Conservation (phyloP, 2,888 invertebrate species). For the Volucella inflata region DNA sequence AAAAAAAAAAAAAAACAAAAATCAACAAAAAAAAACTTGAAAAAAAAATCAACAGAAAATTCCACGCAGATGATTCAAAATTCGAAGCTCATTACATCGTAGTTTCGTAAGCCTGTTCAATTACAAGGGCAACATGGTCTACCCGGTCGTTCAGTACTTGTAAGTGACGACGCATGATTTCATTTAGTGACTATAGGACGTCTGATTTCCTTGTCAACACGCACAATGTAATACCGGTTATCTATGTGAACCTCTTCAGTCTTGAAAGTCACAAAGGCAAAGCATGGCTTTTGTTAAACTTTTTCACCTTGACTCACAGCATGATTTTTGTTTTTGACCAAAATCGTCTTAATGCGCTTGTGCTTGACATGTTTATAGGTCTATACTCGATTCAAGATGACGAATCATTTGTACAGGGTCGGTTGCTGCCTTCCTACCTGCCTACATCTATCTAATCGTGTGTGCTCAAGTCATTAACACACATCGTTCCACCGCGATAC, state of each 20-base stretch:
- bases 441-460: conserved; percentile 46
- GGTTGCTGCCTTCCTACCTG: neutral
- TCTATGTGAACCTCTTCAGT: neutral
- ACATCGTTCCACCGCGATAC: neutral
- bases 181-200: conserved; percentile 1
- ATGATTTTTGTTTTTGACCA: neutral
- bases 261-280: conserved; percentile 25
- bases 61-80: neutral
- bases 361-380: conserved; percentile 14
- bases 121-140: conserved; percentile 39
- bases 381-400: conserved; percentile 63
- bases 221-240: conserved; percentile 38
- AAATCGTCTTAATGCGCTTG: conserved; percentile 38
- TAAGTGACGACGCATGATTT: conserved; percentile 37
- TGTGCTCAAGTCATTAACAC: conserved; percentile 57
- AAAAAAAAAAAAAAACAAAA: too few relatives aligned
- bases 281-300: conserved; percentile 23
- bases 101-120: conserved; percentile 10
- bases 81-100: neutral
- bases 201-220: conserved; percentile 43
- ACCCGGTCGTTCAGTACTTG: conserved; percentile 19
- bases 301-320: conserved; percentile 57
- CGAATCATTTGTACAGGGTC: conserved; percentile 62
- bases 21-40: neutral
- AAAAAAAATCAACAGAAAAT: too few relatives aligned